Conservation (phyloP, 2,797 vertebrate genomes). For the Champsocephalus esox region DNA sequence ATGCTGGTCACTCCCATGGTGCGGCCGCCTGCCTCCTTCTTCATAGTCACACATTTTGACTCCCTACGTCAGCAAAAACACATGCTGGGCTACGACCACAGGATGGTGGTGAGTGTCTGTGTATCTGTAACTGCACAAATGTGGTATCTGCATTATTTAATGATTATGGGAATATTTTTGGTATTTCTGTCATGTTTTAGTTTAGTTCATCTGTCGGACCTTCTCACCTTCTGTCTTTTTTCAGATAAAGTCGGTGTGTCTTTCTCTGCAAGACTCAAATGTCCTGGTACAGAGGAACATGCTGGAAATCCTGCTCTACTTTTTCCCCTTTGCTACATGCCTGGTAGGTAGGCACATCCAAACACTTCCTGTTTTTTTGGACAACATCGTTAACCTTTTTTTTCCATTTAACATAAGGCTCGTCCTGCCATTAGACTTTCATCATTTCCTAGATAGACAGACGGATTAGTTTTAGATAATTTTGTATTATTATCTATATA, state of each 20-base stretch:
- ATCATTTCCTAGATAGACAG: neutral
- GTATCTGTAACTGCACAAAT: neutral
- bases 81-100: constrained; percentile 91
- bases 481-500: no score
- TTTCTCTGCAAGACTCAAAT: constrained; percentile 94
- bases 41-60: constrained; percentile 93
- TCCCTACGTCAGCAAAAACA: constrained; percentile 87
- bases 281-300: constrained; percentile 97
- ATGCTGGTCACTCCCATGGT: constrained; percentile 89
- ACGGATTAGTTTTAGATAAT: no score
- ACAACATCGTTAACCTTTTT: neutral
- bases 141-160: neutral
- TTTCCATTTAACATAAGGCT: neutral
- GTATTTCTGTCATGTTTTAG: neutral
- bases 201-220: neutral
- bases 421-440: neutral
- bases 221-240: constrained; percentile 19
- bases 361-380: neutral
- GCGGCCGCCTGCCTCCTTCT: constrained; percentile 93
- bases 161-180: neutral
- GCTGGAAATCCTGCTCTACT: constrained; percentile 94
- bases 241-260: constrained; percentile 91
- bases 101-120: constrained; percentile 86
- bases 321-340: constrained; percentile 91
- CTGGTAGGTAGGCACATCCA: constrained; percentile 84